phyloP scores from a whole-genome alignment of 2,797 vertebrate genomes.

The Channa striata region DNA sequence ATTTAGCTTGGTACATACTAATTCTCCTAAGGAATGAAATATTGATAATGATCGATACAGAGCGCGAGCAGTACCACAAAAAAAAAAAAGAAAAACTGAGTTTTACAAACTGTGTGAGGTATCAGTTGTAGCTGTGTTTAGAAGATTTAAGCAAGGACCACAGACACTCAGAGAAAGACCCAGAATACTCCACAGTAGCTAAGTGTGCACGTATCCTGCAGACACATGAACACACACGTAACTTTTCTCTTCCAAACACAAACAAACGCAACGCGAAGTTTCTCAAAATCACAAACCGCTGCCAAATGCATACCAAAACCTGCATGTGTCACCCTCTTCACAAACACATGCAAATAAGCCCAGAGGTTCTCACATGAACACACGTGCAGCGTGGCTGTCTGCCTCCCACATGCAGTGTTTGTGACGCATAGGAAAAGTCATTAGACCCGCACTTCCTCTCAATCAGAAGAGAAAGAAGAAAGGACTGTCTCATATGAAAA shows the following conservation, averaged over 20 bases:
- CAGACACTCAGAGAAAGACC: conserved; percentile 10
- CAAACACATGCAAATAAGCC: conserved; percentile 60
- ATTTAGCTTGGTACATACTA: conserved; percentile 20
- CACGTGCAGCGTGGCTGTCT: conserved; percentile 63
- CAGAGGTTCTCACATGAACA: conserved; percentile 62
- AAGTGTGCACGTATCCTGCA: conserved; percentile 27
- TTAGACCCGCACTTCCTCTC: conserved; percentile 79
- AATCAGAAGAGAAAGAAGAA: conserved; percentile 74
- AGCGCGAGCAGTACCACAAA: conserved; percentile 14
- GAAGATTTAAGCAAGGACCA: conserved; percentile 32
- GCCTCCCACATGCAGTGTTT: conserved; percentile 73
- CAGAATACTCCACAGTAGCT: conserved; percentile 25
- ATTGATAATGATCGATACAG: conserved; percentile 51
- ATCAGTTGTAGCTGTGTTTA: conserved; percentile 54
- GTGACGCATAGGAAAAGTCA: conserved; percentile 82
- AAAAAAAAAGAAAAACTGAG: conserved; percentile 25
- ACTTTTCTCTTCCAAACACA: conserved; percentile 19
- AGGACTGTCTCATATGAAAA: conserved; percentile 72
- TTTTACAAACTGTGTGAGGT: conserved; percentile 45
- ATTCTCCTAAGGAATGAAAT: conserved; percentile 57
- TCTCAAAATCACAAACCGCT: conserved; percentile 28
- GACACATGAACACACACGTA: conserved; percentile 21
- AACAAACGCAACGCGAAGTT: conserved; percentile 23
- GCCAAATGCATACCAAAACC: conserved; percentile 48
- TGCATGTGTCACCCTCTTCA: conserved; percentile 38